A percentile compares a stretch with the other conserved stretches of the same genome.
These are phyloP conservation scores for Telmatochromis sp. DNA, from an alignment of 2,113 vertebrate genomes.

Conservation along the genomic window DNA sequence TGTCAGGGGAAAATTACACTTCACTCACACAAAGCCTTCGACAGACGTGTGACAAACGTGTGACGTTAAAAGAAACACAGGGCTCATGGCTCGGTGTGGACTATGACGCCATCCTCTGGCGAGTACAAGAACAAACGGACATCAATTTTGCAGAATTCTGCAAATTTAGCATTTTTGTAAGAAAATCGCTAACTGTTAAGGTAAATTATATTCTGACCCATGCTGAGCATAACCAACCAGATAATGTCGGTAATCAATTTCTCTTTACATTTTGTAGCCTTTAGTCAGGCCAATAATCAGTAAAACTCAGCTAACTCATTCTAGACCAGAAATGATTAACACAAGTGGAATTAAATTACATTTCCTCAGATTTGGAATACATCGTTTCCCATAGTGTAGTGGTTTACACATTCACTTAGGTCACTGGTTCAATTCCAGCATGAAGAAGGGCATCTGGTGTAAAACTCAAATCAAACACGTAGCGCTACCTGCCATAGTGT, in stretches of 20 bases:
- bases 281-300: not conserved
- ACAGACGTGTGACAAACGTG: not conserved
- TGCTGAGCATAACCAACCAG: not conserved
- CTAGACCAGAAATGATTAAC: not conserved
- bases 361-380: not conserved
- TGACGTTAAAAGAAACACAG: not conserved
- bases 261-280: not conserved
- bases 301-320: not conserved
- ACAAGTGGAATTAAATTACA: not conserved
- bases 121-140: not conserved
- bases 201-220: not conserved
- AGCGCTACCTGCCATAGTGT: not conserved
- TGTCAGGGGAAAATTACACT: not conserved
- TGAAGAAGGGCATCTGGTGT: not conserved
- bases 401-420: not conserved
- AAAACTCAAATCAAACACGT: not conserved
- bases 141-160: not conserved
- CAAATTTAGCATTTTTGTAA: not conserved
- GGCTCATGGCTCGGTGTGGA: not conserved
- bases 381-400: not conserved
- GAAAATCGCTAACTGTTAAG: not conserved
- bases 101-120: conserved; percentile 31
- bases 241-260: not conserved
- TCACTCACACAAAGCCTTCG: not conserved
- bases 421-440: not conserved